Evolutionary conservation across 2,113 vertebrate species (phyloP), one percentile per base, ranked within the genome.

Genomic region (Chamaea fasciata): DNA sequence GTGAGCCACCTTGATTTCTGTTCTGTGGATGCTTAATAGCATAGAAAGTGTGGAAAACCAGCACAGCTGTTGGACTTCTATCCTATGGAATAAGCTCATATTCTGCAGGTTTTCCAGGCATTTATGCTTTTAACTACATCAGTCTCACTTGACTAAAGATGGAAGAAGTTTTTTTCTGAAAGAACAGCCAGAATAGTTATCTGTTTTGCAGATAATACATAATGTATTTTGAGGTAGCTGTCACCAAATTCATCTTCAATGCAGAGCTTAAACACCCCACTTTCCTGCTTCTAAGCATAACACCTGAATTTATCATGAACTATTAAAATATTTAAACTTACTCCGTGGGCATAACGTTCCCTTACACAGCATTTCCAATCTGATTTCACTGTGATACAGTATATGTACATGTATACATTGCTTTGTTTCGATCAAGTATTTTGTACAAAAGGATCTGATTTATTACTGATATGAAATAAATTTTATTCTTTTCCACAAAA

Each of bases 1-100:
- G 2, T 60, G 37, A 87, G 16, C 22, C 35, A 60, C 0, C 0
- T 4, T 2, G 1, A 7, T 71, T 52, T 71, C 50, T 92, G 20
- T 83, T 88, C 44, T 26, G 11, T 69, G 14, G 19, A 49, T 1
- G 1, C 52, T 65, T 28, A 37, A 53, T 47, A 83, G 53, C 49
- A 41, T 35, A 42, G 53, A 53, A 47, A 11, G 8, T 33, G 22
- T 49, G 49, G 57, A 20, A 76, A 79, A 60, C 8, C 28, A 56
- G 41, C 12, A 30, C 28, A 59, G 31, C 41, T 22, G 3, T 9
- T 60, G 28, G 28, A 22, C n/a, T 80, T 35, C 1, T 4, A 2
- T 79, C 16, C 22, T 69, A 3, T 49, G n/a, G 39, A 44, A 71
- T 20, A 56, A 79, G 16, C 30, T 63, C 56, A 83, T 39, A 35